Percentiles rank a stretch among this genome's conserved stretches.
Evolutionary conservation across 1,140 invertebrate species (phyloP).

Genomic region (Cydia fagiglandana): DNA sequence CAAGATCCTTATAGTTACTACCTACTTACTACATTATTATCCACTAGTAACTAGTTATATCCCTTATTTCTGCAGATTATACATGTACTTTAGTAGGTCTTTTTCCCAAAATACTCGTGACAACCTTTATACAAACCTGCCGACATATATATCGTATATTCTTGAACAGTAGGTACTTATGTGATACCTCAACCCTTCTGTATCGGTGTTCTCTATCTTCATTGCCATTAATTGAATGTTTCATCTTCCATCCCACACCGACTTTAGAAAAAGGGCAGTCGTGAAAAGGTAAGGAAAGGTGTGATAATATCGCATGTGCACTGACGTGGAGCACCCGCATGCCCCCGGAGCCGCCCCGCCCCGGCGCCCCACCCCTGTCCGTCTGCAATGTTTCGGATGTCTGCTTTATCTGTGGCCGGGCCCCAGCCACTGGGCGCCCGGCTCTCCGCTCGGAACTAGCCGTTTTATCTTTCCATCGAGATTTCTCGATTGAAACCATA

Average conservation of each 20-base stretch:
- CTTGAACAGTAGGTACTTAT: slow-evolving; percentile 34
- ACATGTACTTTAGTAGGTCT: background rate
- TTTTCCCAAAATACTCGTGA: background rate
- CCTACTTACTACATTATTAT: background rate
- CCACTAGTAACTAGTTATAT: background rate
- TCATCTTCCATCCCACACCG: slow-evolving; percentile 76
- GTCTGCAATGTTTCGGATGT: slow-evolving; percentile 43
- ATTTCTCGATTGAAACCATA: slow-evolving; percentile 14
- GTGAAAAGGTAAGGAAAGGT: slow-evolving; percentile 86
- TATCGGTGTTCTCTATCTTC: slow-evolving; percentile 54
- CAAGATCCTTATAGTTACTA: background rate
- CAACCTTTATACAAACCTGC: background rate
- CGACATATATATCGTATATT: background rate
- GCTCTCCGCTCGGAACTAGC: background rate
- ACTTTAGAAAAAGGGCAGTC: slow-evolving; percentile 89
- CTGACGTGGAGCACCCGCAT: slow-evolving; percentile 68
- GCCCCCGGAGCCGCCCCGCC: slow-evolving; percentile 49
- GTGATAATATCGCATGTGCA: slow-evolving; percentile 65
- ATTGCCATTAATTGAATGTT: slow-evolving; percentile 76
- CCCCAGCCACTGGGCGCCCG: slow-evolving; percentile 6
- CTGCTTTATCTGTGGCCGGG: slow-evolving; percentile 43
- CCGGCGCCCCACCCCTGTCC: slow-evolving; percentile 32
- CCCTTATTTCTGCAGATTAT: background rate
- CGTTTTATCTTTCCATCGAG: slow-evolving; percentile 7
- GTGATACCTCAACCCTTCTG: slow-evolving; percentile 41